Base-by-base conservation (phyloP, 2,797 vertebrate genomes). In the Tokudaia muenninki region DNA sequence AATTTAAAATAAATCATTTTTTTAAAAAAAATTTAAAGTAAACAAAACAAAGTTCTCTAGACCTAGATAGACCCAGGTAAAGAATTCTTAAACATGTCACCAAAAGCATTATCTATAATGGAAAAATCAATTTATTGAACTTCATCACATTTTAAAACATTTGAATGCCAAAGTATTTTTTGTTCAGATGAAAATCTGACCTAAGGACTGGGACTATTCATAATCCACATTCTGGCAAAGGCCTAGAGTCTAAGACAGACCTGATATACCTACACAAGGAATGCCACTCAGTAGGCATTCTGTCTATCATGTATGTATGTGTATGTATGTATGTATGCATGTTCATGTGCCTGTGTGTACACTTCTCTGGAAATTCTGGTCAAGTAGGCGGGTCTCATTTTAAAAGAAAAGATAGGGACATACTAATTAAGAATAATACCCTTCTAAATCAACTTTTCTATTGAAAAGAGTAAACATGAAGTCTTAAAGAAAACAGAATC, bases 331-430 rank as follows among this genome's bases (percentile, higher is more conserved):
- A 16, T 55, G 29, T 79, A 9, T 52, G 29, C 52, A 26, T 78
- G 47, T 52, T 16, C n/a, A 4, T n/a, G 31, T 80, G 31, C 24
- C 47, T 57, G 31, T 79, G 77, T 78, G 16, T 47, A 50, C 16
- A 29, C 13, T 16, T 78, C 44, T 31, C 44, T n/a, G 6, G 21
- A 59, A 81, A 57, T 81, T 55, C 57, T 41, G 12, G 16, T 63
- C 61, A 59, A 96, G 97, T 90, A 79, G 77, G 61, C 79, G 65
- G 65, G 13, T 90, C 80, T 96, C 96, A 97, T 97, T 88, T 97
- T 97, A 98, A 72, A 98, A 97, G 95, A 16, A 91, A 83, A 92
- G 92, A 75, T 91, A 96, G 57, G 37, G 87, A 81, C 92, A 91
- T 90, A 96, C 82, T 92, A 94, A 70, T 72, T 80, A 59, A 78